These are phyloP conservation scores for Pseudanteris insignis DNA, from an alignment of 2,888 invertebrate genomes.

Conservation along the genomic window DNA sequence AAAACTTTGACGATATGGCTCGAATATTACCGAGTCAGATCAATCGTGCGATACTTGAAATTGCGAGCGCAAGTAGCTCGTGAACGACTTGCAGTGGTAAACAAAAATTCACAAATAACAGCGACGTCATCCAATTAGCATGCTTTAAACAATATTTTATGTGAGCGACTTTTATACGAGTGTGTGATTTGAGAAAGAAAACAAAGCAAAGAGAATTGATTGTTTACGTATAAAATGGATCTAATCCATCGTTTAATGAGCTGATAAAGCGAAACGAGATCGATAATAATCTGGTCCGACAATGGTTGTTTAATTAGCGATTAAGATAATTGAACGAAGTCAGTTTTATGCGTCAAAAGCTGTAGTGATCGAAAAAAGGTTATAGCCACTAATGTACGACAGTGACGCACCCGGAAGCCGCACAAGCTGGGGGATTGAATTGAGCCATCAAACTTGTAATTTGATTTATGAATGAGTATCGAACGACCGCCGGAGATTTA, in stretches of 20 bases:
- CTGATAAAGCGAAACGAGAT: constrained; percentile 8
- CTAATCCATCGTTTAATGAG: constrained; percentile 16
- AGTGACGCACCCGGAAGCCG: constrained; percentile 24
- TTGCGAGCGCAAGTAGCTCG: no score
- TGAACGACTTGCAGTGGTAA: not conserved
- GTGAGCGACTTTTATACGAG: constrained; percentile 6
- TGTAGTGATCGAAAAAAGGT: no score
- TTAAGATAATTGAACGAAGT: constrained; percentile 8
- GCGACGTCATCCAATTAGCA: constrained; percentile 27
- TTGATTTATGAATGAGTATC: constrained; percentile 11
- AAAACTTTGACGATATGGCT: no score
- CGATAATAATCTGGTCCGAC: constrained; percentile 3
- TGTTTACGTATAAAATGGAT: constrained; percentile 2
- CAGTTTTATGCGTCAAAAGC: no score
- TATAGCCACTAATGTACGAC: no score
- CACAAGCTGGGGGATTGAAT: constrained; percentile 13
- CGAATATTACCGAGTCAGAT: no score
- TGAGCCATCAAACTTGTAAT: constrained; percentile 13
- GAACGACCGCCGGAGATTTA: constrained; percentile 4
- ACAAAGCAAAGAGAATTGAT: constrained; percentile 2
- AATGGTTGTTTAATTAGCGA: constrained; percentile 4
- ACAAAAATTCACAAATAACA: constrained; percentile 12
- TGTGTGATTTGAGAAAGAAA: constrained; percentile 11
- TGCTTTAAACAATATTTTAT: constrained; percentile 16
- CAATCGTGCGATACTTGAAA: no score